Evolutionary conservation across 1,140 invertebrate genomes (phyloP), one percentile per base, ranked within the genome.

Genomic region (Idris sp.): DNA sequence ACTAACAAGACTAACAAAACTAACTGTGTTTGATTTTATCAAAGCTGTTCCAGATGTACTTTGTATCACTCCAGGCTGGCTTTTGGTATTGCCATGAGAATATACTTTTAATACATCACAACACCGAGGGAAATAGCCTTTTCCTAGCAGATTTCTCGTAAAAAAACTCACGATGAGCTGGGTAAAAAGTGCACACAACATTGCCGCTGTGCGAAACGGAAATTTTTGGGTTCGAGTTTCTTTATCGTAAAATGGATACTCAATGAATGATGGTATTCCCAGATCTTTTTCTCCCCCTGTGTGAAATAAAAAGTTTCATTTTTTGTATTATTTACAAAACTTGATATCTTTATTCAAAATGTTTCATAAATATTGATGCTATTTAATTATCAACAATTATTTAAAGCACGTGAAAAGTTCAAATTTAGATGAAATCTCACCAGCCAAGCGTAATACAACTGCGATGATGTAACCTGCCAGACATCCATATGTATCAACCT

Each of bases 401-500:
- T 16, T 4, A 33, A 33, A 13, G n/a, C n/a, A n/a, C n/a, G n/a
- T n/a, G n/a, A n/a, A n/a, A n/a, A n/a, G n/a, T n/a, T n/a, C n/a
- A n/a, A n/a, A n/a, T n/a, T 19, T 2, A 40, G 16, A 19, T 40
- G 9, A 18, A 36, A 61, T 48, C 31, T 67, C 77, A 88, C 93
- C 93, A 4, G 91, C 85, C 4, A 94, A 83, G 6, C 94, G 87
- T 22, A 95, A 82, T 31, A 91, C 74, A 15, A 94, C 78, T 1
- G 93, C 93, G 8, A 92, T 82, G 7, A 91, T 80, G 78, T 92
- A 93, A 13, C 90, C 90, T 2, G 88, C 85, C 2, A 95, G 84
- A 14, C 93, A 94, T 4, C 94, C 94, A 76, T 95, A 96, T 0
- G 93, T 93, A 83, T 96, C 95, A 65, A 91, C 90, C 59, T 89